Conservation (phyloP, 2,888 invertebrate species). For the Biston betularia region DNA sequence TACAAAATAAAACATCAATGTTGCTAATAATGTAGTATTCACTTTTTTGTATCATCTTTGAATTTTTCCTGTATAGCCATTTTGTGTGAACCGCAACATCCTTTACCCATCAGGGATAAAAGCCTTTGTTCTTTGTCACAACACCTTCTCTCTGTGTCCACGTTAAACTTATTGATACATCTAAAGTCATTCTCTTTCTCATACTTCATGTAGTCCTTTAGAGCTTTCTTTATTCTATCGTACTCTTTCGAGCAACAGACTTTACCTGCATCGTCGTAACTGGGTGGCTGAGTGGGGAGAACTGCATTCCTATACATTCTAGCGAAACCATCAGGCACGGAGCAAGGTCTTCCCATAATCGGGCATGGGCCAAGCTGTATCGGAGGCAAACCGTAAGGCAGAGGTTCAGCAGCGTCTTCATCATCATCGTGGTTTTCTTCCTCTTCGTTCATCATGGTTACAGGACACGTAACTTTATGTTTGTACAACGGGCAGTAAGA, state of each 20-base stretch:
- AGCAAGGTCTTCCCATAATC: conserved; percentile 76
- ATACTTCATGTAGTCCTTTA: conserved; percentile 73
- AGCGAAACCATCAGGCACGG: conserved; percentile 77
- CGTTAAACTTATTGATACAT: conserved; percentile 74
- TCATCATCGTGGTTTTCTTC: conserved; percentile 69
- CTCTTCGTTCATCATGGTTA: conserved; percentile 65
- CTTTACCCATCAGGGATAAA: conserved; percentile 67
- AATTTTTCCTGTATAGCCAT: conserved; percentile 72
- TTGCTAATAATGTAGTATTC: conserved; percentile 25
- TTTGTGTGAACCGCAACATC: conserved; percentile 78
- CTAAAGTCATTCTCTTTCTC: conserved; percentile 73
- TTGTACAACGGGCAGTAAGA: conserved; percentile 75
- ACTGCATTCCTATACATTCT: conserved; percentile 77
- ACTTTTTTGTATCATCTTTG: conserved; percentile 57
- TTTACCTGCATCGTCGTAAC: conserved; percentile 76
- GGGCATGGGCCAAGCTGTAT: conserved; percentile 80
- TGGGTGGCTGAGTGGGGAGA: conserved; percentile 65
- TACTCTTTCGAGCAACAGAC: conserved; percentile 81
- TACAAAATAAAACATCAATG: conserved; percentile 83
- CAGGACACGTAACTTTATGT: conserved; percentile 74
- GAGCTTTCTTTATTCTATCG: conserved; percentile 76
- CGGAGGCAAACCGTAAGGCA: conserved; percentile 79
- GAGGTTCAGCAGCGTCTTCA: conserved; percentile 70
- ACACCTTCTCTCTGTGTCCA: conserved; percentile 77
- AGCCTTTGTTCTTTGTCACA: conserved; percentile 78